Percentiles rank a stretch among this genome's conserved stretches.
Evolutionary conservation across 2,888 invertebrate genomes (phyloP).

Genomic region (Tryphoninae sp.): DNA sequence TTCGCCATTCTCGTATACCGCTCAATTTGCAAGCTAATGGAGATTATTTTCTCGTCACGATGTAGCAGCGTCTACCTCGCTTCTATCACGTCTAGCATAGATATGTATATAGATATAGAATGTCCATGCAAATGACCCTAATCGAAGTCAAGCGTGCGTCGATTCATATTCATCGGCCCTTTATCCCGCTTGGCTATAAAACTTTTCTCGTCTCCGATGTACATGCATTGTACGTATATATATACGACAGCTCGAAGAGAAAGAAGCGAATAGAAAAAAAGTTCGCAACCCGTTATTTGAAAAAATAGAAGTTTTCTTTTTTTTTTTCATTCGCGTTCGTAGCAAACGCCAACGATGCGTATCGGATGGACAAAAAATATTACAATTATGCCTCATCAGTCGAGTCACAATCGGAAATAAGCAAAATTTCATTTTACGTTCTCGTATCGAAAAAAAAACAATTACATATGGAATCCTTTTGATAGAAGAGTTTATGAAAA

Average conservation of each 20-base stretch:
- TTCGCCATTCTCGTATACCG: constrained; percentile 26
- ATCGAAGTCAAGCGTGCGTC: constrained; percentile 66
- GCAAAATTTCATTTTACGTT: neutral
- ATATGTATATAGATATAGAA: constrained; percentile 27
- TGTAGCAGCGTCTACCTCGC: constrained; percentile 7
- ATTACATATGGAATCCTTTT: neutral
- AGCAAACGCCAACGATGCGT: constrained; percentile 11
- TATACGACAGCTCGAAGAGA: constrained; percentile 47
- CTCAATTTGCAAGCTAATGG: constrained; percentile 58
- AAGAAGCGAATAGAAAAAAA: constrained; percentile 38
- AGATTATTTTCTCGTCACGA: constrained; percentile 46
- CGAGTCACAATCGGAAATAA: neutral
- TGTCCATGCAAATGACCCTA: constrained; percentile 68
- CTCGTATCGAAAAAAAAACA: neutral
- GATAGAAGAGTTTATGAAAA: neutral
- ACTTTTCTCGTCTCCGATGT: constrained; percentile 58
- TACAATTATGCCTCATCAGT: neutral
- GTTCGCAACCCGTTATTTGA: constrained; percentile 13
- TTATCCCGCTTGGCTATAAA: constrained; percentile 59
- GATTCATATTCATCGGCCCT: constrained; percentile 69
- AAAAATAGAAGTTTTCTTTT: constrained; percentile 11
- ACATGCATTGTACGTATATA: constrained; percentile 25
- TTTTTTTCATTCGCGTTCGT: constrained; percentile 1
- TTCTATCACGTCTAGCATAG: neutral
- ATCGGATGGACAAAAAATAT: neutral